phyloP scores from a whole-genome alignment of 2,797 vertebrate genomes.

The Chanos chanos region DNA sequence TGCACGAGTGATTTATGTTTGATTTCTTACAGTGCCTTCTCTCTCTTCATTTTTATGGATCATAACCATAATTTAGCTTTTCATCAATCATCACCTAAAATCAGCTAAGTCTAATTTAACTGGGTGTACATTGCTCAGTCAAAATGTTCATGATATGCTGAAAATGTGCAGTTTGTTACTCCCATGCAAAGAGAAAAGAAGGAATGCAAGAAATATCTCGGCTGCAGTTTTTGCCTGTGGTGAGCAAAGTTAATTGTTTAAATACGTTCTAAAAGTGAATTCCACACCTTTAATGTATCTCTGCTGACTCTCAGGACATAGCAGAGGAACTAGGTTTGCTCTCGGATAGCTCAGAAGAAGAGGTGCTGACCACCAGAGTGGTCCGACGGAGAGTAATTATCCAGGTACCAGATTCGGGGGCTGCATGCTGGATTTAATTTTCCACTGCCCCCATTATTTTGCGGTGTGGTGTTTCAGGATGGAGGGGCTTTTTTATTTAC shows the following conservation, averaged over 20 bases:
- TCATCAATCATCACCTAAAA: constrained; percentile 16
- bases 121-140: neutral
- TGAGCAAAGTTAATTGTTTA: constrained; percentile 1
- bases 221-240: constrained; percentile 29
- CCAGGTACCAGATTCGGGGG: constrained; percentile 78
- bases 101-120: no score
- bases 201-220: constrained; percentile 20
- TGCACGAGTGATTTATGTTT: no score
- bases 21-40: constrained; percentile 36
- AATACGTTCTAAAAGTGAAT: constrained; percentile 30
- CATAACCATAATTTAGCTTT: neutral
- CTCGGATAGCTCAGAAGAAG: constrained; percentile 93
- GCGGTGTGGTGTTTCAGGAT: neutral
- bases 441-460: neutral
- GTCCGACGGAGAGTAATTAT: constrained; percentile 93
- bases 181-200: constrained; percentile 44
- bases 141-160: constrained; percentile 7
- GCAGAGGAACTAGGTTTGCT: constrained; percentile 86
- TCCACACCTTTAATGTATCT: constrained; percentile 60
- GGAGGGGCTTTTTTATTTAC: neutral
- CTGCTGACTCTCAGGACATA: constrained; percentile 84
- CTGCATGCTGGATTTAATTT: constrained; percentile 6
- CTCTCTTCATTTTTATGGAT: constrained; percentile 49
- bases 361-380: constrained; percentile 93
- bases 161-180: neutral